Base-by-base conservation (phyloP, 2,113 vertebrate genomes). In the Silurus meridionalis region DNA sequence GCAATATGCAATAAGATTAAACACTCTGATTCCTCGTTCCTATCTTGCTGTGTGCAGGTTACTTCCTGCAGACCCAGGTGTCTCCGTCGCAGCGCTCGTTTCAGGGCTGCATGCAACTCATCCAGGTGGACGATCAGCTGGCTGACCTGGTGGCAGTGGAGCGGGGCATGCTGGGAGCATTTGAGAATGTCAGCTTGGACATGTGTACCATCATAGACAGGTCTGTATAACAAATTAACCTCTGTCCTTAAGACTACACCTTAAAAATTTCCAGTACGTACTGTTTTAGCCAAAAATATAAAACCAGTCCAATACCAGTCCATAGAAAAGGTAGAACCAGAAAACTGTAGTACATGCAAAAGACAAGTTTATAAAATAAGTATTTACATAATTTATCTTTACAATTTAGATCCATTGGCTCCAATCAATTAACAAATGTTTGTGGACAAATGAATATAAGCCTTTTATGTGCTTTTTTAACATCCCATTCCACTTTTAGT, bases 191-290 rank as follows among this genome's bases (percentile, higher is more conserved):
- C 94, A 99, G 96, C 93, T 95, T 99, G 86, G 97, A 99, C 85
- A 98, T 99, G 97, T 99, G 98, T 71, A 97, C 97, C 89, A 97
- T 99, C 80, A 96, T 98, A 90, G 98, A 99, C 95, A 96, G 98
- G 98, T 99, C 93, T 71, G 57, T 50, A 48, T 60, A 48, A 15
- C 6, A 60, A 52, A 50, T 10, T 3, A 50, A 74, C 19, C 11
- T 25, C 14, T 23, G 8, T 55, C 52, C 1, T 25, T 0, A 5
- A 7, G 0, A 2, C 52, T 77, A 14, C 10, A 2, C 21, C 5
- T 75, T 75, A 11, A 52, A 52, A 53, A 37, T 37, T 37, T 37
- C 37, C 37, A n/a, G 72, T 13, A 23, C 13, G 21, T 53, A 14
- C 72, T n/a, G 48, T 19, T 11, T 23, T 48, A 14, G 69, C 10